Percentiles rank a stretch among this genome's conserved stretches.
Conservation (phyloP, 1,140 invertebrate species). For the Sycobia sp. region DNA sequence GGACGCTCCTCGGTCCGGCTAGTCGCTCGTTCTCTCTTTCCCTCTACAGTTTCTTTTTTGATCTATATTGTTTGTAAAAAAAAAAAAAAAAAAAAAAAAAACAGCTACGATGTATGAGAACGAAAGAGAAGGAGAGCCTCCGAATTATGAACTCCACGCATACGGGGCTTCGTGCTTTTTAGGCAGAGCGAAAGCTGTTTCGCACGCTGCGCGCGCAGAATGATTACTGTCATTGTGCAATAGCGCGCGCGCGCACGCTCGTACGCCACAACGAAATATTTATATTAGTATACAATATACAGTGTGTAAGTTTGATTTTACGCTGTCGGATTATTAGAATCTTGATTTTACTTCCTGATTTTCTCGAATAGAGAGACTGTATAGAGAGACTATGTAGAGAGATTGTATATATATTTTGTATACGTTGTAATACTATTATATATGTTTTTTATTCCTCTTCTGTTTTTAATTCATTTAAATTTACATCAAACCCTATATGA, state of each 20-base stretch:
- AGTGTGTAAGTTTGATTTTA: constrained; percentile 28
- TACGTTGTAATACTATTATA: too few relatives aligned
- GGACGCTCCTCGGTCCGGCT: background rate
- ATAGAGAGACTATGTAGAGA: too few relatives aligned
- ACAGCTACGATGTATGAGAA: background rate
- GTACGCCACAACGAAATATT: too few relatives aligned
- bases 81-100: too few relatives aligned
- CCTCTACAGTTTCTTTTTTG: background rate
- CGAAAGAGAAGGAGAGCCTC: constrained; percentile 3
- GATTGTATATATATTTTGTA: too few relatives aligned
- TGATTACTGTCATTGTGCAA: background rate
- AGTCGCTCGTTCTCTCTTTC: background rate
- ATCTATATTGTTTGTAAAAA: too few relatives aligned
- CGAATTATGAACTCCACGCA: constrained; percentile 13
- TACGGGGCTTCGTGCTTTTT: constrained; percentile 3
- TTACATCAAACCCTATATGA: too few relatives aligned
- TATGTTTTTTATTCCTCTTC: too few relatives aligned
- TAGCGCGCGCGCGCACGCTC: background rate
- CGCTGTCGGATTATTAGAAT: constrained; percentile 30
- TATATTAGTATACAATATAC: constrained; percentile 16
- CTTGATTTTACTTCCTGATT: background rate
- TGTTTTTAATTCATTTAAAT: too few relatives aligned
- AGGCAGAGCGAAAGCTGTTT: constrained; percentile 21
- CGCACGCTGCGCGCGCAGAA: constrained; percentile 21
- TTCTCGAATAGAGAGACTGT: too few relatives aligned